Evolutionary conservation across 2,797 vertebrate genomes (phyloP).

Genomic region (Morelia viridis): DNA sequence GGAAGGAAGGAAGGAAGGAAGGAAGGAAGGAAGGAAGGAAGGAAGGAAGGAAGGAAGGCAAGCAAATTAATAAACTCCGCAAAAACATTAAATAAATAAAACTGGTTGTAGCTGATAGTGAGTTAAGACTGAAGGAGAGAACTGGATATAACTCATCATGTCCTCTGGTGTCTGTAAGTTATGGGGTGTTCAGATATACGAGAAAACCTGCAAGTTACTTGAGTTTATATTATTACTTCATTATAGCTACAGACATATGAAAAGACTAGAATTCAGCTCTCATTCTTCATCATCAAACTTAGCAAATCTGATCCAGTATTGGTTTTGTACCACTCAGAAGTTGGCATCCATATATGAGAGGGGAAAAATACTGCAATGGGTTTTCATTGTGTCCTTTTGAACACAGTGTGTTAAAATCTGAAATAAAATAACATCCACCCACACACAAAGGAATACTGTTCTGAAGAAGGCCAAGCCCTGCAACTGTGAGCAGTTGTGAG

Average conservation of each 20-base stretch:
- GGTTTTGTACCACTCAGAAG: conserved; percentile 47
- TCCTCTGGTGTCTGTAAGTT: conserved; percentile 69
- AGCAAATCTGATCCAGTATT: conserved; percentile 60
- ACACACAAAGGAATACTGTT: no score
- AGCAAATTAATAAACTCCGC: conserved; percentile 25
- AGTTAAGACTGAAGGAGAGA: conserved; percentile 64
- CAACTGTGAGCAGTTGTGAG: no score
- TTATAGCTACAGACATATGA: conserved; percentile 64
- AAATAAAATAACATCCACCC: background rate
- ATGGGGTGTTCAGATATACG: conserved; percentile 56
- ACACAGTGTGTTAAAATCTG: background rate
- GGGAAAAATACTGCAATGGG: conserved; percentile 47
- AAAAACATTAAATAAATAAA: conserved; percentile 68
- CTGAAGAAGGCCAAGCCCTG: no score
- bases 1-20: no score
- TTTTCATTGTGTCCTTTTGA: conserved; percentile 48
- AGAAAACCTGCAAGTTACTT: conserved; percentile 70
- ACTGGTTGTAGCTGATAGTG: conserved; percentile 55
- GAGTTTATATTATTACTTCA: conserved; percentile 67
- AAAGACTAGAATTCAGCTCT: conserved; percentile 61
- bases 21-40: background rate
- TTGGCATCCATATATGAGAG: background rate
- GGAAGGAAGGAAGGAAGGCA: conserved; percentile 18
- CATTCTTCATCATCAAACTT: conserved; percentile 61
- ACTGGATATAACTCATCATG: conserved; percentile 67